phyloP scores from a whole-genome alignment of 2,797 vertebrate species.

The Siniperca scherzeri region DNA sequence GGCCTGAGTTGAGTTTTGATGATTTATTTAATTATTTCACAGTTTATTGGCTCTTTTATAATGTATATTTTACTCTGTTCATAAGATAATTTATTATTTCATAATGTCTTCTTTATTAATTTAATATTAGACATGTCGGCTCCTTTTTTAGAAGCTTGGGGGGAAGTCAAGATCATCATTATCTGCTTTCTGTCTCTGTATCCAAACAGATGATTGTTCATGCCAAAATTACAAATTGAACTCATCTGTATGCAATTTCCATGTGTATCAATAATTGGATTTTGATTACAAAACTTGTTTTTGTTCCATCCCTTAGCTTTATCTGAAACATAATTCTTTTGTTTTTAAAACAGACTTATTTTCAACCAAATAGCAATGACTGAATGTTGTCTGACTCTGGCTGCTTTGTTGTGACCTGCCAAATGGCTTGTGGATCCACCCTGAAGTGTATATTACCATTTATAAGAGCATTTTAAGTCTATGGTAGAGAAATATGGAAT shows the following conservation, averaged over 20 bases:
- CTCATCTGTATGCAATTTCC: not conserved
- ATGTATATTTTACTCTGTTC: not conserved
- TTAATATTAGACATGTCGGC: not conserved
- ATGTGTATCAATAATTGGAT: not conserved
- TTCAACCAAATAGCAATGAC: conserved; percentile 30
- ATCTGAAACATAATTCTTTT: not conserved
- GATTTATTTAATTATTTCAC: not conserved
- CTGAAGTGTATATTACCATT: conserved; percentile 73
- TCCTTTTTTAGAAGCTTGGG: not conserved
- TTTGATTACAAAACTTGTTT: not conserved
- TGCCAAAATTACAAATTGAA: not conserved
- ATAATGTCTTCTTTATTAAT: not conserved
- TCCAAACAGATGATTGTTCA: conserved; percentile 17
- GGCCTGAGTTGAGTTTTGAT: not conserved
- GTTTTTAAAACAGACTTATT: conserved; percentile 23
- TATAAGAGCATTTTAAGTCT: conserved; percentile 53
- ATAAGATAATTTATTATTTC: not conserved
- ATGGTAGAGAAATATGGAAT: conserved; percentile 34
- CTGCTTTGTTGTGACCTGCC: conserved; percentile 48
- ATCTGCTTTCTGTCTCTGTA: conserved; percentile 25
- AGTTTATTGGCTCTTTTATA: not conserved
- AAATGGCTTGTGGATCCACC: conserved; percentile 53
- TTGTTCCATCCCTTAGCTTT: not conserved
- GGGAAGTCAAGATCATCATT: no score
- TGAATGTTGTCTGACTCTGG: conserved; percentile 44